Percentiles rank a stretch among this genome's conserved stretches.
These are phyloP conservation scores for Manacus vitellinus DNA, from an alignment of 2,113 vertebrate species.

Conservation along the genomic window DNA sequence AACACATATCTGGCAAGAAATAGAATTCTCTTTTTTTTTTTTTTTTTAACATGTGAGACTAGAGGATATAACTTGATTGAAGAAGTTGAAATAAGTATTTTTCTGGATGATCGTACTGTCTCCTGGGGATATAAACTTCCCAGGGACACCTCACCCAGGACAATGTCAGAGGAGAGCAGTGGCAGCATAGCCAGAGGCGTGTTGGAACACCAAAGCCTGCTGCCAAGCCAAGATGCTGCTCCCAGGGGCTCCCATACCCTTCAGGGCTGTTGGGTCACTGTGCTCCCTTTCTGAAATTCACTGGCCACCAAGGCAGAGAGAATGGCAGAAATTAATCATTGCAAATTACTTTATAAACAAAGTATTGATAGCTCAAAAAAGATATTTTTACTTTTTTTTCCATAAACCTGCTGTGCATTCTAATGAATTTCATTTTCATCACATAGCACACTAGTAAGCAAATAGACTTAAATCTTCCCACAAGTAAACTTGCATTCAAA, in stretches of 20 bases:
- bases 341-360: background rate
- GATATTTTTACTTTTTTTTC: background rate
- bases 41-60: rapidly evolving
- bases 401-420: background rate
- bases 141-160: rapidly evolving
- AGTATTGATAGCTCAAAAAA: background rate
- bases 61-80: rapidly evolving
- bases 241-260: rapidly evolving
- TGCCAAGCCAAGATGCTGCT: background rate
- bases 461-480: background rate
- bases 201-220: background rate
- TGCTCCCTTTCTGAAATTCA: background rate
- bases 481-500: background rate
- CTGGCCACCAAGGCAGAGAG: background rate
- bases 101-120: rapidly evolving
- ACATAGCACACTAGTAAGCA: background rate
- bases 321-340: background rate
- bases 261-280: rapidly evolving
- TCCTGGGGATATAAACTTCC: rapidly evolving
- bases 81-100: background rate
- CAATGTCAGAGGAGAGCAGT: background rate
- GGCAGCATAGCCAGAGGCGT: rapidly evolving
- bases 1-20: background rate
- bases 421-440: background rate
- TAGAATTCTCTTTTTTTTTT: rapidly evolving